These are phyloP conservation scores for Magallana gigas DNA, from an alignment of 1,140 invertebrate genomes.

Conservation along the genomic window DNA sequence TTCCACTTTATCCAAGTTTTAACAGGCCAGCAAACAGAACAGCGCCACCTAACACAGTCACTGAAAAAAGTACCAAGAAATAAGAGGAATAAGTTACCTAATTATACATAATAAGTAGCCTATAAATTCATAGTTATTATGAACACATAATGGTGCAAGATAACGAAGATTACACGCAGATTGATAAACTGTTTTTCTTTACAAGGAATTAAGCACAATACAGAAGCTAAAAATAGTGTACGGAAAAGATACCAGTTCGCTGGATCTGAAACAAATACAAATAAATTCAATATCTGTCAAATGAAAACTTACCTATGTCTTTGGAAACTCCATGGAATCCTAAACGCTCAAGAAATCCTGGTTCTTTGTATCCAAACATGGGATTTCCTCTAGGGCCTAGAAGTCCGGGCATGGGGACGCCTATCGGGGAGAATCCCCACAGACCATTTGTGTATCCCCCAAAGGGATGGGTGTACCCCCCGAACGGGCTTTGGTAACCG, in stretches of 20 bases:
- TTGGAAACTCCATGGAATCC: constrained; percentile 17
- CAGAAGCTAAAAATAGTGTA: no score
- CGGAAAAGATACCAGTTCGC: no score
- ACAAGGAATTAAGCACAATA: no score
- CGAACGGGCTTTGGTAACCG: background rate
- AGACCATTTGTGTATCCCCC: background rate
- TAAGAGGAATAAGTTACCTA: no score
- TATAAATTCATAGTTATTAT: no score
- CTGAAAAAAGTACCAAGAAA: background rate
- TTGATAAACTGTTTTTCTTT: no score
- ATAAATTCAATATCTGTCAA: no score
- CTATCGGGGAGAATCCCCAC: background rate
- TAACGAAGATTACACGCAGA: no score
- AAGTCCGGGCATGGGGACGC: background rate
- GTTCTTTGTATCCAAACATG: constrained; percentile 3
- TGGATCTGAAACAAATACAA: no score
- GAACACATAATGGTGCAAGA: no score
- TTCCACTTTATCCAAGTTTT: background rate
- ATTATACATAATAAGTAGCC: no score
- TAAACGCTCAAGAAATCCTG: background rate
- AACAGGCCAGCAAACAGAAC: background rate
- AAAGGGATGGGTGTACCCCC: background rate
- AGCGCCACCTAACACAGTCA: background rate
- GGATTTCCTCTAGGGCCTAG: background rate
- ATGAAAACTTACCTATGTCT: background rate